phyloP scores from a whole-genome alignment of 2,113 vertebrate species.

The Bubo bubo region DNA sequence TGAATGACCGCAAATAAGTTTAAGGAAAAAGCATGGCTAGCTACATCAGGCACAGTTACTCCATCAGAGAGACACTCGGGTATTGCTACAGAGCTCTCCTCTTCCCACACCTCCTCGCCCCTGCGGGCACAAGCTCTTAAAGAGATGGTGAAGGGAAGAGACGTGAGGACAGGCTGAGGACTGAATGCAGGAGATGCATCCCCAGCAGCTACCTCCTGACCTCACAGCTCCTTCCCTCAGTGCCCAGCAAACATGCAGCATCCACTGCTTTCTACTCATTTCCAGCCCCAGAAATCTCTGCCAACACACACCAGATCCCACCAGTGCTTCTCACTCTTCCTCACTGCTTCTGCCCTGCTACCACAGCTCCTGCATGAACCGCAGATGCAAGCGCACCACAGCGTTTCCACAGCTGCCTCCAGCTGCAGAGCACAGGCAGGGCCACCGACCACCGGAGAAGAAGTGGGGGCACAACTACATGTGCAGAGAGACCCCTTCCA shows the following conservation, averaged over 20 bases:
- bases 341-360: background rate
- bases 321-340: background rate
- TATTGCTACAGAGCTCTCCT: background rate
- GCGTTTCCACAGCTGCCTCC: background rate
- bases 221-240: background rate
- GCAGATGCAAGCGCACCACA: background rate
- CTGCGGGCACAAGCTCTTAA: background rate
- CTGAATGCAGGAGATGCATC: background rate
- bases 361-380: background rate
- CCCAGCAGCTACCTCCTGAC: background rate
- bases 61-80: background rate
- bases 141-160: background rate
- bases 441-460: background rate
- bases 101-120: background rate
- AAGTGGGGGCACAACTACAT: background rate
- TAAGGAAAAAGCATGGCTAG: background rate
- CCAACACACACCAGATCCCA: background rate
- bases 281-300: background rate
- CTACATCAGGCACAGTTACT: background rate
- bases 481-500: background rate
- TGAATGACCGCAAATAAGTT: background rate
- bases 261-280: background rate
- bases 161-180: background rate
- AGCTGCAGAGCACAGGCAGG: accelerated
- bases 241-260: background rate